Conservation (phyloP, 2,888 invertebrate species). For the Acrocyrtus sp. region DNA sequence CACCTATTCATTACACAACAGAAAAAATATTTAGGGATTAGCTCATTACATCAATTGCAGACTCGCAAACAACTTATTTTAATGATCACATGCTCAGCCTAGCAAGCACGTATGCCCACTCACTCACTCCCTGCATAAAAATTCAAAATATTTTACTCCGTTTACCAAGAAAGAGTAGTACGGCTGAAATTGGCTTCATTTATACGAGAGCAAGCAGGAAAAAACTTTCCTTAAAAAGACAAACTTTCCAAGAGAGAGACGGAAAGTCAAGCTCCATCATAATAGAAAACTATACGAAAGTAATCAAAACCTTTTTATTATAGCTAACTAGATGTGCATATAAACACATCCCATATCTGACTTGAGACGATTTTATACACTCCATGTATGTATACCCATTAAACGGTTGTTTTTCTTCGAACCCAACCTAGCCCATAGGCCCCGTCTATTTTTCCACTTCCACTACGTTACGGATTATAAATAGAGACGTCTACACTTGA, state of each 20-base stretch:
- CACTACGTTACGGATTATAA: no score
- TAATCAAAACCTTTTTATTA: background rate
- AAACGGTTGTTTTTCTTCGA: background rate
- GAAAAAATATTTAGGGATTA: constrained; percentile 16
- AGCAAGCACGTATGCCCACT: background rate
- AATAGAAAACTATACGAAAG: background rate
- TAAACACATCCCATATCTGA: background rate
- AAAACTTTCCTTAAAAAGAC: background rate
- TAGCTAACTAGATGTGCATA: background rate
- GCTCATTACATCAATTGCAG: background rate
- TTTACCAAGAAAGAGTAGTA: background rate
- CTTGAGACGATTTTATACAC: background rate
- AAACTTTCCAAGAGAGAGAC: background rate
- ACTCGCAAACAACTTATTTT: background rate
- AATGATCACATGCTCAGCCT: background rate
- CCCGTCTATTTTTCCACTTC: no score
- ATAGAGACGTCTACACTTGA: background rate
- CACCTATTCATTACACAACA: constrained; percentile 50
- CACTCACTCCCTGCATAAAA: no score
- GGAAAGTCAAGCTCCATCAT: background rate
- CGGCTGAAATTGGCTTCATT: background rate
- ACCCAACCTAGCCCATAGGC: background rate
- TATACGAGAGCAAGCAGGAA: background rate
- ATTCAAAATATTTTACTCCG: background rate
- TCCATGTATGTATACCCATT: no score